Evolutionary conservation across 2,888 invertebrate genomes (phyloP).

Genomic region (Monopis laevigella): DNA sequence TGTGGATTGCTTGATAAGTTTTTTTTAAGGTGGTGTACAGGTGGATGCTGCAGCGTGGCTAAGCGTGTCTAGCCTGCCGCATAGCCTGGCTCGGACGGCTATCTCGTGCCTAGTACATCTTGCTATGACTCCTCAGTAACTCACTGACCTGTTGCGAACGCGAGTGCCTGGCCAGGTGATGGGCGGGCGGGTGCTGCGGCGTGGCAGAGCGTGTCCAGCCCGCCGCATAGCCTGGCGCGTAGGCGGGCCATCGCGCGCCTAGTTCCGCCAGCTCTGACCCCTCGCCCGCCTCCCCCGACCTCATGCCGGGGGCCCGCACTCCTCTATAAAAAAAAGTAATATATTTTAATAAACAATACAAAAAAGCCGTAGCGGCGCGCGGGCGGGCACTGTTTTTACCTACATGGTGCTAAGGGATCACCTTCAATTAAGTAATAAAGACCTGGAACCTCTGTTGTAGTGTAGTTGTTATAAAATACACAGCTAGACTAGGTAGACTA

Average conservation of each 20-base stretch:
- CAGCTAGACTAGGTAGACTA: no score
- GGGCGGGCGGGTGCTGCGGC: slow-evolving; percentile 60
- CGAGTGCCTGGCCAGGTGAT: slow-evolving; percentile 60
- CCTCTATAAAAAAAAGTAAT: slow-evolving; percentile 22
- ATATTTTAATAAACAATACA: slow-evolving; percentile 5
- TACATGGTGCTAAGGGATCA: background rate
- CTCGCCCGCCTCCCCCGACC: slow-evolving; percentile 67
- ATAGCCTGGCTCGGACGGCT: slow-evolving; percentile 67
- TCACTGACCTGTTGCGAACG: slow-evolving; percentile 56
- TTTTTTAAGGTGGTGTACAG: slow-evolving; percentile 60
- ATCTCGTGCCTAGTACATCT: no score
- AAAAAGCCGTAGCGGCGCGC: no score
- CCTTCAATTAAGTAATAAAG: no score
- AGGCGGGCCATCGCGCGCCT: slow-evolving; percentile 65
- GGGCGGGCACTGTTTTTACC: no score
- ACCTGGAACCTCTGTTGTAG: no score
- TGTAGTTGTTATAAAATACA: no score
- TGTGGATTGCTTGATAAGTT: no score
- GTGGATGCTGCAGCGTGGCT: slow-evolving; percentile 62
- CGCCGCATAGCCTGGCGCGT: slow-evolving; percentile 59
- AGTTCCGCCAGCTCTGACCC: slow-evolving; percentile 65
- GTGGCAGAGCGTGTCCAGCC: slow-evolving; percentile 63
- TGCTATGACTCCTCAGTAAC: no score
- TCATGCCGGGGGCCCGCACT: slow-evolving; percentile 63
- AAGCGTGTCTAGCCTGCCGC: slow-evolving; percentile 56